Percentiles rank a stretch among this genome's conserved stretches.
phyloP scores from a whole-genome alignment of 2,797 vertebrate genomes.

The Nyctibius grandis region DNA sequence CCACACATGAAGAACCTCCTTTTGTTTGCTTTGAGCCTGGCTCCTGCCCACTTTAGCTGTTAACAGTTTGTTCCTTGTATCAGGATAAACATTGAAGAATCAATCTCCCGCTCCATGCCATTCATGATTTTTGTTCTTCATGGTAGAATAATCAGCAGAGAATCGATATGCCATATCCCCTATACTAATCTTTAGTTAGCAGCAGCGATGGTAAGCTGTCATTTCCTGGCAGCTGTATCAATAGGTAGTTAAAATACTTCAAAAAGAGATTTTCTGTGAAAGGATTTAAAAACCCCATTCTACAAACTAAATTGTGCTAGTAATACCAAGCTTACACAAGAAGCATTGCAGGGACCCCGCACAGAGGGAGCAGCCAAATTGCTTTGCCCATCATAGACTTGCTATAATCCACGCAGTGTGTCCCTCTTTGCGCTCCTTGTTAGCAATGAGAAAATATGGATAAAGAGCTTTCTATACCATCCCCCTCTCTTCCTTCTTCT shows the following conservation, averaged over 20 bases:
- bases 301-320: background rate
- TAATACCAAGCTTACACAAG: background rate
- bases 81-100: background rate
- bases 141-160: background rate
- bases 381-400: background rate
- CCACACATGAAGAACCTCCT: background rate
- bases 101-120: background rate
- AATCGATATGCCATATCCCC: background rate
- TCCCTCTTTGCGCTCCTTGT: background rate
- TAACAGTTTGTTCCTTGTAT: background rate
- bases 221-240: background rate
- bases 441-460: background rate
- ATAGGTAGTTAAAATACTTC: background rate
- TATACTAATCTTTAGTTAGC: background rate
- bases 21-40: background rate
- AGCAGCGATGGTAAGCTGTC: background rate
- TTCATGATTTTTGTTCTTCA: background rate
- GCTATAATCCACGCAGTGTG: rapidly evolving
- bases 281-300: background rate
- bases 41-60: background rate
- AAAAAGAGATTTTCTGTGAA: background rate
- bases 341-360: background rate
- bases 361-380: background rate
- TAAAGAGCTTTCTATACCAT: background rate
- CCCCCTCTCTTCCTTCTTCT: background rate